Base-by-base conservation (phyloP, 2,113 vertebrate species). In the Promerops cafer region DNA sequence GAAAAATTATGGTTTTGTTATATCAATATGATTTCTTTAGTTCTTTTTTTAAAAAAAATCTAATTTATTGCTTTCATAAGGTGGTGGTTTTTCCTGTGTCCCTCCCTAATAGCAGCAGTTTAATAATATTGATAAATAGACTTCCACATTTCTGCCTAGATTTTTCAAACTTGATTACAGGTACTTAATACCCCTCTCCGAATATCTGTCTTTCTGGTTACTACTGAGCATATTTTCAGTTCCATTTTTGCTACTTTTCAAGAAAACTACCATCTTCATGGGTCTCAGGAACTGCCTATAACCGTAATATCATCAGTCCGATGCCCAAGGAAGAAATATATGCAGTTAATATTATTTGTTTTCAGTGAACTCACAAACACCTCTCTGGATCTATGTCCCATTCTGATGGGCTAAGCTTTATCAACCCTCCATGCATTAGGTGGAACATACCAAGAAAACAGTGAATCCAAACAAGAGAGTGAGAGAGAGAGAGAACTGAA, bases 271-370 rank as follows among this genome's bases (percentile, higher is more conserved):
- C 9, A 28, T 57, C n/a, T 91, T 74, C 22, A 40, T 49, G 16
- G 5, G 22, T 66, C 9, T 91, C 42, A 71, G 42, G 39, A 81
- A 49, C 30, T 52, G 13, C 40, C 37, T 83, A 13, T 17, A 76
- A 53, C 13, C 3, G 0, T 47, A 57, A 22, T 31, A 76, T 40
- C 13, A 71, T 63, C 35, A 63, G 23, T 27, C 28, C 2, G 0
- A 24, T 57, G 42, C 15, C 22, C 17, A 31, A 81, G 63, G 72
- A 86, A 83, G 39, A 80, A 91, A 77, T 68, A 49, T 23, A 50
- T 70, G 28, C 24, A 40, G 24, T 61, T 77, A 69, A 63, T 64
- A 57, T 17, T 71, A 11, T 22, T 65, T 33, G 2, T 69, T 24
- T 50, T 49, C 16, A 16, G 22, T 47, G 16, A 77, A 39, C 24